Conservation (phyloP, 2,888 invertebrate genomes). For the Carterocephalus palaemon region DNA sequence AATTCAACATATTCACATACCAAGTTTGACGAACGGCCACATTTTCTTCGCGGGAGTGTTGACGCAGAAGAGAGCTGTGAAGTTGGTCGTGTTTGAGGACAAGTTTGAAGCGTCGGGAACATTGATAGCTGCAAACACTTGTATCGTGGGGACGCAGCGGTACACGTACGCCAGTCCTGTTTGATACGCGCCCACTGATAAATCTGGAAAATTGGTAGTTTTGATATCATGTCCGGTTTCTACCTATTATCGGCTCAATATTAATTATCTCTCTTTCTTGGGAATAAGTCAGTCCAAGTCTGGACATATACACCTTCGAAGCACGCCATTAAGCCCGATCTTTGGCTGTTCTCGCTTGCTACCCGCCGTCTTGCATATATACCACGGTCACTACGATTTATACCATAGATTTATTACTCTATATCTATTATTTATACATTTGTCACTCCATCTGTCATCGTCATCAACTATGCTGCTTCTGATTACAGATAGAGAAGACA, state of each 20-base stretch:
- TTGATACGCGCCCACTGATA: conserved; percentile 80
- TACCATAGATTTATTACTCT: too few relatives aligned
- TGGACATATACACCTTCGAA: too few relatives aligned
- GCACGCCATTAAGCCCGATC: too few relatives aligned
- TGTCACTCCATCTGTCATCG: neutral
- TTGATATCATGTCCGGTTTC: too few relatives aligned
- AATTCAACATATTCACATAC: conserved; percentile 40
- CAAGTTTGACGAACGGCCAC: conserved; percentile 49
- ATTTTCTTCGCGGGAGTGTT: conserved; percentile 38
- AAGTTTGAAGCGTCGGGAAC: conserved; percentile 61
- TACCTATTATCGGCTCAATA: too few relatives aligned
- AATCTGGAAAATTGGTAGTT: too few relatives aligned
- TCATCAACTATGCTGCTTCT: neutral
- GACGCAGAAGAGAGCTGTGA: conserved; percentile 61
- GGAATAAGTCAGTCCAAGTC: too few relatives aligned
- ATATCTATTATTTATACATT: too few relatives aligned
- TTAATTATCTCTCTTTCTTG: too few relatives aligned
- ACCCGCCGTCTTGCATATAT: too few relatives aligned
- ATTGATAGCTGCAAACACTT: conserved; percentile 46
- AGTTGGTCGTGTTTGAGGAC: conserved; percentile 56
- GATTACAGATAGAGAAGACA: neutral
- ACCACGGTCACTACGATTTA: too few relatives aligned
- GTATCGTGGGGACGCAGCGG: conserved; percentile 60
- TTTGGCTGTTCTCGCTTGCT: too few relatives aligned
- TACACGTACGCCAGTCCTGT: conserved; percentile 78